Conservation (phyloP, 2,888 invertebrate genomes). For the Standfussiana lucernea region DNA sequence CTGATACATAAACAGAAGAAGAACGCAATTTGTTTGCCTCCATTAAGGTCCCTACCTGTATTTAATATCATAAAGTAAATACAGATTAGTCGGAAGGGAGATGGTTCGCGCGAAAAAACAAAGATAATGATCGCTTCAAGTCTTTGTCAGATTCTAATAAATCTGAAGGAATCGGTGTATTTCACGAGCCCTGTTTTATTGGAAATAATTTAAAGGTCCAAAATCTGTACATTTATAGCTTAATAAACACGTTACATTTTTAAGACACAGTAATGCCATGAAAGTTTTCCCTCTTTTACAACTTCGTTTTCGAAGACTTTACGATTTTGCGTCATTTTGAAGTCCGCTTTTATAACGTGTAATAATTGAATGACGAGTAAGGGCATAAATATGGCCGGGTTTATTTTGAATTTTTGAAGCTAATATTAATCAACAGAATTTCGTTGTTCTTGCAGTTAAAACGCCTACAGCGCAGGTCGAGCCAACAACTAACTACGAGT, state of each 20-base stretch:
- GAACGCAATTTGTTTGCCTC: slow-evolving; percentile 13
- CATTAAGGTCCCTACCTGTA: slow-evolving; percentile 8
- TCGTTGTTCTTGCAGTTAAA: background rate
- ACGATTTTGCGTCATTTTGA: slow-evolving; percentile 16
- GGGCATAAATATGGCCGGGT: slow-evolving; percentile 11
- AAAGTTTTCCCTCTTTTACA: slow-evolving; percentile 13
- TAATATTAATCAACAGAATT: background rate
- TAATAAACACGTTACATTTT: slow-evolving; percentile 39
- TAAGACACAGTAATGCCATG: slow-evolving; percentile 16
- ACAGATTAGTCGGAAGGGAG: slow-evolving; percentile 20
- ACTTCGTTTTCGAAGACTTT: slow-evolving; percentile 27
- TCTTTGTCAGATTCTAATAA: slow-evolving; percentile 37
- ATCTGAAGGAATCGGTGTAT: slow-evolving; percentile 20
- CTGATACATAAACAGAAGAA: slow-evolving; percentile 19
- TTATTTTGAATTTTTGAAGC: background rate
- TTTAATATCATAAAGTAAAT: slow-evolving; percentile 30
- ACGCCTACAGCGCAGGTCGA: background rate
- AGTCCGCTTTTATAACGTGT: slow-evolving; percentile 32
- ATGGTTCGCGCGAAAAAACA: slow-evolving; percentile 10
- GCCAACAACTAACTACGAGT: no score
- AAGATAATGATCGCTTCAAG: slow-evolving; percentile 24
- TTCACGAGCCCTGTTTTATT: slow-evolving; percentile 37
- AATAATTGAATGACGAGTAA: slow-evolving; percentile 30
- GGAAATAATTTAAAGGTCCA: slow-evolving; percentile 41
- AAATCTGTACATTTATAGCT: slow-evolving; percentile 47